phyloP scores from a whole-genome alignment of 2,888 invertebrate genomes.

The Amaurobius ferox region DNA sequence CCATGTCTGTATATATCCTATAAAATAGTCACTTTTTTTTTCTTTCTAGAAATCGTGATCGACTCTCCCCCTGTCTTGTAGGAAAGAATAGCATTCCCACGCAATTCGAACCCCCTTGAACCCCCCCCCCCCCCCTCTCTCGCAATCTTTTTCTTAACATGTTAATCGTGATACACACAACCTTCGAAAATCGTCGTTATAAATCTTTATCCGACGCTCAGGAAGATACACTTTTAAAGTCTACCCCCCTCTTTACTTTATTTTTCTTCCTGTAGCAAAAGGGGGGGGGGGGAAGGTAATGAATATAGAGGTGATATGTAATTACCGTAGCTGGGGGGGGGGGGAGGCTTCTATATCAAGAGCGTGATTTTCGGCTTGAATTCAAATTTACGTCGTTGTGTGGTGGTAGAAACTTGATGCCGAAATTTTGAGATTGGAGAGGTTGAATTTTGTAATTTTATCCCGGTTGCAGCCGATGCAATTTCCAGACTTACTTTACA shows the following conservation, averaged over 20 bases:
- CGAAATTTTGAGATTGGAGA: too few species aligned
- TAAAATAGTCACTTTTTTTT: not conserved
- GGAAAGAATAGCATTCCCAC: slow-evolving; percentile 5
- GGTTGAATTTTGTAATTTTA: too few species aligned
- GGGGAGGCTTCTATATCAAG: too few species aligned
- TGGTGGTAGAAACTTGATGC: too few species aligned
- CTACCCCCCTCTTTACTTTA: slow-evolving; percentile 1
- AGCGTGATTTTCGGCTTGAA: too few species aligned
- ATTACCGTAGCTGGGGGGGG: slow-evolving; percentile 52
- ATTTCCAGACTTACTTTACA: too few species aligned
- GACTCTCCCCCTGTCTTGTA: not conserved
- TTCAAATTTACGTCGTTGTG: too few species aligned
- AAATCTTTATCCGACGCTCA: too few species aligned
- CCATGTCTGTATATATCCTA: not conserved
- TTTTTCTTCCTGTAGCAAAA: not conserved
- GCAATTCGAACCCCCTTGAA: not conserved
- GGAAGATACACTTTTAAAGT: slow-evolving; percentile 29
- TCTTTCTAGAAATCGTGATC: not conserved
- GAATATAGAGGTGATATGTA: slow-evolving; percentile 53
- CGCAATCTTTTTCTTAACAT: slow-evolving; percentile 45
- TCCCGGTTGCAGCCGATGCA: too few species aligned
- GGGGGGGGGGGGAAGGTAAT: slow-evolving; percentile 16
- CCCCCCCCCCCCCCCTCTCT: not conserved
- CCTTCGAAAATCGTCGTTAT: slow-evolving; percentile 59
- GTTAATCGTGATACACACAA: slow-evolving; percentile 46